A percentile compares a stretch with the other conserved stretches of the same genome.
These are phyloP conservation scores for Oreochromis mossambicus DNA, from an alignment of 2,797 vertebrate species.

Conservation along the genomic window DNA sequence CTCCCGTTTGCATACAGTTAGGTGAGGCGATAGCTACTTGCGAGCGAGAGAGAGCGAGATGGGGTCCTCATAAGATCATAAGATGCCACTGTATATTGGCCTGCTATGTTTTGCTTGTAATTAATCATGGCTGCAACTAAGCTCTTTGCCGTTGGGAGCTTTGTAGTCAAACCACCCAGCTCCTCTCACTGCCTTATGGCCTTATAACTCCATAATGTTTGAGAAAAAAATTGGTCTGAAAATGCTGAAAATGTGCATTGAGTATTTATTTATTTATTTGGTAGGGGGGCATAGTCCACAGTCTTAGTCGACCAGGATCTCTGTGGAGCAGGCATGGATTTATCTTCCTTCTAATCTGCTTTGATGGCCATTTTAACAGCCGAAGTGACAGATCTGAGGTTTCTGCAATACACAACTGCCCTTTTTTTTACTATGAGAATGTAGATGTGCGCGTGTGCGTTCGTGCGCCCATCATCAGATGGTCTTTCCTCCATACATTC, in stretches of 20 bases:
- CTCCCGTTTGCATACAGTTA: slow-evolving; percentile 54
- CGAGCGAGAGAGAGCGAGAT: neutral
- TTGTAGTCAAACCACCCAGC: slow-evolving; percentile 37
- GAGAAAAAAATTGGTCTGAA: neutral
- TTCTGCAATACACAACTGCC: neutral
- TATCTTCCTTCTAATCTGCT: neutral
- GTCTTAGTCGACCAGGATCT: neutral
- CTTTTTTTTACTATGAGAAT: slow-evolving; percentile 37
- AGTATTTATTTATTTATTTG: slow-evolving; percentile 2
- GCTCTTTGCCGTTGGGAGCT: slow-evolving; percentile 36
- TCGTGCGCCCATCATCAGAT: slow-evolving; percentile 5
- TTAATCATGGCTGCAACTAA: slow-evolving; percentile 57
- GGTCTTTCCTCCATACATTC: slow-evolving; percentile 45
- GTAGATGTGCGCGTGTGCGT: slow-evolving; percentile 23
- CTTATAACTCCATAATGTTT: slow-evolving; percentile 17
- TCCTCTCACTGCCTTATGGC: slow-evolving; percentile 25
- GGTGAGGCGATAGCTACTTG: slow-evolving; percentile 33
- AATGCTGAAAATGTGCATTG: slow-evolving; percentile 34
- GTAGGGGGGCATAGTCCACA: neutral
- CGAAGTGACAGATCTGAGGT: neutral
- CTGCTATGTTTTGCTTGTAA: slow-evolving; percentile 58
- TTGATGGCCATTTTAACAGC: neutral
- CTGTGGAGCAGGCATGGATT: neutral
- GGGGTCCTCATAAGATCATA: slow-evolving; percentile 7
- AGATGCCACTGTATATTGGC: slow-evolving; percentile 46